Base-by-base conservation (phyloP, 2,113 vertebrate genomes). In the Colistium nudipinnis region DNA sequence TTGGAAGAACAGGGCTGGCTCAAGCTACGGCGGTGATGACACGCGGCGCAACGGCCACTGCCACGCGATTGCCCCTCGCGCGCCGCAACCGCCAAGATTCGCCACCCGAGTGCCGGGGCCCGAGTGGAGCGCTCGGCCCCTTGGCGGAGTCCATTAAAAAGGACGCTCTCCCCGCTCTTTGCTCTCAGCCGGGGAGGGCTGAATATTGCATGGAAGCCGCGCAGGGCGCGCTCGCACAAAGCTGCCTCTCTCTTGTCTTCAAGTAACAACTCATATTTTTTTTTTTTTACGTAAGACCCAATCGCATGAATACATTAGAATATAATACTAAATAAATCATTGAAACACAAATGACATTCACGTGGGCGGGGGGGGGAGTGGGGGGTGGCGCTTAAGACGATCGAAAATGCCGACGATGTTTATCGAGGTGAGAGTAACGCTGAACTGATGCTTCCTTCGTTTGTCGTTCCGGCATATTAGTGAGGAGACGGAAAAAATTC, bases 141-240 rank as follows among this genome's bases (percentile, higher is more conserved):
- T n/a, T n/a, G n/a, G n/a, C n/a, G n/a, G n/a, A n/a, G n/a, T n/a
- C n/a, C n/a, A n/a, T n/a, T n/a, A n/a, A n/a, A n/a, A n/a, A n/a
- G n/a, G n/a, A n/a, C n/a, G n/a, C n/a, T n/a, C n/a, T n/a, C n/a
- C n/a, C n/a, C n/a, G n/a, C n/a, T n/a, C 78, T 75, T 61, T 54
- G 43, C 70, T 66, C 81, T 81, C 77, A 54, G 77, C 77, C 41
- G 61, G n/a, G 67, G 77, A 72, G 54, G 31, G 65, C 41, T 86
- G 51, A 83, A 88, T 84, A 80, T 82, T 81, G 77, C 78, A 87
- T 87, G 77, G 2, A 25, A 51, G 53, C 75, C 13, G 54, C 0
- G 30, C 49, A 54, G n/a, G n/a, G 48, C 55, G 70, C 4, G 41
- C 61, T 65, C 56, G 14, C 62, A 49, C 36, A 66, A 64, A 70